Evolutionary conservation across 2,888 invertebrate genomes (phyloP).

Genomic region (Chrysolina americana): DNA sequence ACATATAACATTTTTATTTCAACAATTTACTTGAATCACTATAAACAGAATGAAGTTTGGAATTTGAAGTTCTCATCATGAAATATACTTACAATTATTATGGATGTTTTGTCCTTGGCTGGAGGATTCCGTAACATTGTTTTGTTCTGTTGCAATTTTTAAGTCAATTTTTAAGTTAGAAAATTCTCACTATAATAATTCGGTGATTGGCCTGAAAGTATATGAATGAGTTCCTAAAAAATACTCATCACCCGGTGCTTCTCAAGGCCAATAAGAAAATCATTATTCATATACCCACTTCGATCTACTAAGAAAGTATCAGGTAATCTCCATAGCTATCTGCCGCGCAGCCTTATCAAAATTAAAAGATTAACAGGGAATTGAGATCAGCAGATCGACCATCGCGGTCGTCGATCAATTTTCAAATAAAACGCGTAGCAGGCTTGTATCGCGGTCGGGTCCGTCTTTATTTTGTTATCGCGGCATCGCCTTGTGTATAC

Average conservation of each 20-base stretch:
- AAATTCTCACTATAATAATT: no score
- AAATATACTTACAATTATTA: no score
- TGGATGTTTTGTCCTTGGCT: no score
- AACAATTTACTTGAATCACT: no score
- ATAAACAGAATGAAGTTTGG: no score
- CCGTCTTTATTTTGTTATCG: background rate
- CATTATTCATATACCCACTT: background rate
- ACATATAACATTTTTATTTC: no score
- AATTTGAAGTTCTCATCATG: no score
- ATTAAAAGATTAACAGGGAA: background rate
- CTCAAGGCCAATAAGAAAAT: background rate
- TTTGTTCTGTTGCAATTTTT: no score
- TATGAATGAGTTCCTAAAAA: background rate
- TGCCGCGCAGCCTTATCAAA: background rate
- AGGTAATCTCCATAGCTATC: background rate
- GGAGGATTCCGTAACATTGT: no score
- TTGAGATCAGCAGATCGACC: background rate
- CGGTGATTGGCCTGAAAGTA: no score
- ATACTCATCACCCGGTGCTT: background rate
- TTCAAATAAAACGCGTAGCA: constrained; percentile 10
- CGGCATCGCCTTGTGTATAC: background rate
- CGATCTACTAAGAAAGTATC: background rate
- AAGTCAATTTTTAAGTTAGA: no score
- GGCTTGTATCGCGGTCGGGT: background rate
- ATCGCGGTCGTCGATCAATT: constrained; percentile 2